Percentiles rank a stretch among this genome's conserved stretches.
Evolutionary conservation across 2,797 vertebrate species (phyloP).

Genomic region (Eidolon dupreanum): DNA sequence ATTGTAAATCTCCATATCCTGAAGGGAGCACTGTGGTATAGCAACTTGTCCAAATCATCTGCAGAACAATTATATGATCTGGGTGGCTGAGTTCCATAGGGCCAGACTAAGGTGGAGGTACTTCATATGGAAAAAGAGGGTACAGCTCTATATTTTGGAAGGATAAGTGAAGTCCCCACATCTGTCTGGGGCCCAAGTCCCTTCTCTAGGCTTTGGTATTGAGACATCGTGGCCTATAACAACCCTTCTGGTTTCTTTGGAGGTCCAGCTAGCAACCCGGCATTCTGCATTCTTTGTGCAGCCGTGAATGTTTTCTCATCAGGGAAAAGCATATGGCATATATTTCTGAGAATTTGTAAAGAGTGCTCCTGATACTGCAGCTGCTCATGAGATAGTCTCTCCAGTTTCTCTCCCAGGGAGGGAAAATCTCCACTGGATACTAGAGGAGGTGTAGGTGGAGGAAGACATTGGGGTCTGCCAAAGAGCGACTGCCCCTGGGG

Average conservation of each 20-base stretch:
- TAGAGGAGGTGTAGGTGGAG: conserved; percentile 77
- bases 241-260: conserved; percentile 90
- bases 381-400: conserved; percentile 93
- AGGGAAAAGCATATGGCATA: conserved; percentile 95
- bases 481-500: conserved; percentile 87
- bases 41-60: conserved; percentile 93
- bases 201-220: conserved; percentile 94
- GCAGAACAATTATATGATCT: conserved; percentile 94
- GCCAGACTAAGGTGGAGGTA: conserved; percentile 89
- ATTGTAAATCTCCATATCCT: conserved; percentile 95
- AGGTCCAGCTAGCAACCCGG: conserved; percentile 82
- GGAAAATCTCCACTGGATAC: conserved; percentile 91
- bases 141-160: conserved; percentile 92
- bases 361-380: conserved; percentile 85
- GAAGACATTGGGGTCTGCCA: conserved; percentile 79
- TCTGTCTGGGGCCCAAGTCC: conserved; percentile 92
- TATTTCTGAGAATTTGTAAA: conserved; percentile 90
- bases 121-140: conserved; percentile 92
- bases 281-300: conserved; percentile 79
- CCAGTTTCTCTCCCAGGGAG: conserved; percentile 93
- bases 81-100: conserved; percentile 86
- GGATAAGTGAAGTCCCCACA: conserved; percentile 91
- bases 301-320: conserved; percentile 89
- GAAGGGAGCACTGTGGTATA: conserved; percentile 92
- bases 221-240: conserved; percentile 94